A percentile compares a stretch with the other conserved stretches of the same genome.
These are phyloP conservation scores for Oxyruncus cristatus DNA, from an alignment of 2,113 vertebrate genomes.

Conservation along the genomic window DNA sequence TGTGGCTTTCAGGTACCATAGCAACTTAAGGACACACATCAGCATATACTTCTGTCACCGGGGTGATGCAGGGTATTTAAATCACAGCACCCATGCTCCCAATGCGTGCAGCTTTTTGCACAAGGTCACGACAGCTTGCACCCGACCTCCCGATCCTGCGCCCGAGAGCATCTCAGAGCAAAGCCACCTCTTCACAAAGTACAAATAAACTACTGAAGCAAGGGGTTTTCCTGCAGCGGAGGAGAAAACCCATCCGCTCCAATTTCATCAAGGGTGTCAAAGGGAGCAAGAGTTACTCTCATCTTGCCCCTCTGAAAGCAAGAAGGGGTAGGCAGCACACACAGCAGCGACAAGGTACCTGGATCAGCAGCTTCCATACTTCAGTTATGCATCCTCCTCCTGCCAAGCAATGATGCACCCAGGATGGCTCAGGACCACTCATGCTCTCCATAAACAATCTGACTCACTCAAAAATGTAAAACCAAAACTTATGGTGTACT, in stretches of 20 bases:
- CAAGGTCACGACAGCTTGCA: not conserved
- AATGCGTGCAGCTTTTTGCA: not conserved
- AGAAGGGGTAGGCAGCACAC: not conserved
- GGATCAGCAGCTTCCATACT: not conserved
- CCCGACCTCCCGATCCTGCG: not conserved
- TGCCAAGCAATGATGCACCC: not conserved
- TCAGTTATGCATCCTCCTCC: not conserved
- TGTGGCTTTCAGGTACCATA: not conserved
- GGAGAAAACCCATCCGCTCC: not conserved
- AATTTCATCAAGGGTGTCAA: not conserved
- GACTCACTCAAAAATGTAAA: not conserved
- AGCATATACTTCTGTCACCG: not conserved
- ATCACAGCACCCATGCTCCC: not conserved
- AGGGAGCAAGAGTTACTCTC: not conserved
- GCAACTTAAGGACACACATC: not conserved
- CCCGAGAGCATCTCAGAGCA: accelerated
- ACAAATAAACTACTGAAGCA: not conserved
- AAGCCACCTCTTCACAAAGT: not conserved
- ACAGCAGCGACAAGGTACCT: not conserved
- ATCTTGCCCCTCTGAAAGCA: not conserved
- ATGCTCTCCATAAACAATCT: not conserved
- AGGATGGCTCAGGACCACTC: not conserved
- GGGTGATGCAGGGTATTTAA: not conserved
- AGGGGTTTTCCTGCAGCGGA: not conserved
- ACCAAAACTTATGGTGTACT: not conserved